phyloP scores from a whole-genome alignment of 2,888 invertebrate genomes.

The Dasypogon diadema region DNA sequence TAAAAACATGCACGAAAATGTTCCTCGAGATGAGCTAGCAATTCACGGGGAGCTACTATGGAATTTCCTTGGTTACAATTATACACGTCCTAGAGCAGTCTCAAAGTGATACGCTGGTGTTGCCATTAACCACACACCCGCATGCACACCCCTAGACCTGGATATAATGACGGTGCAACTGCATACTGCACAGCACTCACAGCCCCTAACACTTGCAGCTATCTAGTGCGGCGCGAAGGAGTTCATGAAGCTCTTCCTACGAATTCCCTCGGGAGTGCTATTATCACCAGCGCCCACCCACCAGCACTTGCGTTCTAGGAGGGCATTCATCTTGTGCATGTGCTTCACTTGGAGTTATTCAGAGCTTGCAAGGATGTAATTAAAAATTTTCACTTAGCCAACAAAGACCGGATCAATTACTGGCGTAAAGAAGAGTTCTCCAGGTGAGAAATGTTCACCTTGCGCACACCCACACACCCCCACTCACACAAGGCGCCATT shows the following conservation, averaged over 20 bases:
- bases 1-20: constrained; percentile 6
- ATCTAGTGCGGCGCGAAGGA: background rate
- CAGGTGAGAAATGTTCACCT: constrained; percentile 46
- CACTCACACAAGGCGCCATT: background rate
- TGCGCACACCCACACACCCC: background rate
- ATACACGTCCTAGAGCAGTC: constrained; percentile 11
- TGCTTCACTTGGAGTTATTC: constrained; percentile 26
- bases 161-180: constrained; percentile 26
- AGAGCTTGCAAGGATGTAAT: constrained; percentile 48
- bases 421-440: constrained; percentile 43
- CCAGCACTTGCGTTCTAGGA: constrained; percentile 12
- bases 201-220: background rate
- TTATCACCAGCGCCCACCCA: constrained; percentile 14
- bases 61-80: constrained; percentile 8
- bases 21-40: constrained; percentile 8
- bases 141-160: background rate
- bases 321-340: constrained; percentile 30
- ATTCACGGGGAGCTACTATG: background rate
- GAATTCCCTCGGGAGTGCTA: constrained; percentile 27
- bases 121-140: constrained; percentile 27
- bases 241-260: constrained; percentile 35
- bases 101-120: constrained; percentile 17
- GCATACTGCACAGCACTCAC: constrained; percentile 5
- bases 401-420: constrained; percentile 47
- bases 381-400: constrained; percentile 46